Percentiles rank a stretch among this genome's conserved stretches.
Conservation (phyloP, 2,113 vertebrate genomes). For the Butorides virescens region DNA sequence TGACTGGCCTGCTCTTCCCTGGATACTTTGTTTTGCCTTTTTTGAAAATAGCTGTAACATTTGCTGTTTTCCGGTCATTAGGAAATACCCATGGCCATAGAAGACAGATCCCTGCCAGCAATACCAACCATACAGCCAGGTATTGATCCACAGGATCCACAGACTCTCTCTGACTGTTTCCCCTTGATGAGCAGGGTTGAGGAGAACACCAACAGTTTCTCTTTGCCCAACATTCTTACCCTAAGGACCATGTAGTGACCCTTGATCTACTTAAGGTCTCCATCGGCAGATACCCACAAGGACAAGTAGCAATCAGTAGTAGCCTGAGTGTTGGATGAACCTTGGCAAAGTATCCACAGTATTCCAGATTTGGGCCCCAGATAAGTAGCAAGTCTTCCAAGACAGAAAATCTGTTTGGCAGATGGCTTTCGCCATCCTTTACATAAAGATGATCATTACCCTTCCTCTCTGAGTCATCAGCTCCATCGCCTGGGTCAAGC, state of each 20-base stretch:
- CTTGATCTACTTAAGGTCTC: neutral
- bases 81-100: neutral
- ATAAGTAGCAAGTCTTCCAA: neutral
- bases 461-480: neutral
- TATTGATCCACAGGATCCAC: neutral
- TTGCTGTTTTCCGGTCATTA: neutral
- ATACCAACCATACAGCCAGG: neutral
- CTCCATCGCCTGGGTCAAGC: neutral
- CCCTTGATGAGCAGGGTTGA: neutral
- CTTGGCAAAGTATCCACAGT: neutral
- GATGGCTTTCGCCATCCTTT: neutral
- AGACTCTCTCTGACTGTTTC: neutral
- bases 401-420: neutral
- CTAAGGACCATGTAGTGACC: neutral
- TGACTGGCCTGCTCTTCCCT: neutral
- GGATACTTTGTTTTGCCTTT: neutral
- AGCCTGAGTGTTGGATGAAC: neutral
- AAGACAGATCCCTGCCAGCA: neutral
- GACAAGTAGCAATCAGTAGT: neutral
- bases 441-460: neutral
- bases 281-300: accelerated
- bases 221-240: neutral
- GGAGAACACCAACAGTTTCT: neutral
- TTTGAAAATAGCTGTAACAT: neutral
- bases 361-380: neutral